Base-by-base conservation (phyloP, 1,140 invertebrate genomes). In the Orius insidiosus region DNA sequence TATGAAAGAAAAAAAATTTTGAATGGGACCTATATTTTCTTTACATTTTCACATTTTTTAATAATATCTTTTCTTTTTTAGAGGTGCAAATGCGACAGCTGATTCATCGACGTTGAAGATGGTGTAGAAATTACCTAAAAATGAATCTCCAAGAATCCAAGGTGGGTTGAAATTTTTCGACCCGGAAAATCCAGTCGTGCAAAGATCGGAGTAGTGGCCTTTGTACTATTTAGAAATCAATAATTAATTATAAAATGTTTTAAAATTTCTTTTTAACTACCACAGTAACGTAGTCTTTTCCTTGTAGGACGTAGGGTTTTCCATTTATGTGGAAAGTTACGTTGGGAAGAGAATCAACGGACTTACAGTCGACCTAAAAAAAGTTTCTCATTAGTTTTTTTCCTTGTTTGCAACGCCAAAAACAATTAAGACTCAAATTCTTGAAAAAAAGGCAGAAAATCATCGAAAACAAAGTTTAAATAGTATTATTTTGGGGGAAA, bases 91-190 rank as follows among this genome's bases (percentile, higher is more conserved):
- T 2, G 46, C 15, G 2, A 47, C 46, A 10, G 46, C 42, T 4
- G 31, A 18, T 4, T 37, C 10, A 18, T 15, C 35, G 19, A 34
- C 19, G 38, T 47, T 35, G 18, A 47, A 47, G n/a, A 42, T 14
- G 0, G 46, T 42, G 16, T 47, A 47, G 24, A 30, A 47, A 11
- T 42, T 47, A 7, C 46, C 46, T 7, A 47, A 32, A 18, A 47
- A 47, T 2, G 42, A 38, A 13, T 47, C 46, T 19, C 46, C 46
- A 10, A 47, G 32, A 13, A 47, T 47, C 14, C 37, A 34, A 4
- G 15, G 10, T 9, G 31, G 13, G 1, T 41, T 3, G 11, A 38
- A 11, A 10, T 38, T 16, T 11, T 34, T 31, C 38, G 41, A 2
- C 3, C 18, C 41, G 11, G 18, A 30, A 32, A 47, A 47, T 18